These are phyloP conservation scores for Gortyna flavago DNA, from an alignment of 2,888 invertebrate genomes.

Conservation along the genomic window DNA sequence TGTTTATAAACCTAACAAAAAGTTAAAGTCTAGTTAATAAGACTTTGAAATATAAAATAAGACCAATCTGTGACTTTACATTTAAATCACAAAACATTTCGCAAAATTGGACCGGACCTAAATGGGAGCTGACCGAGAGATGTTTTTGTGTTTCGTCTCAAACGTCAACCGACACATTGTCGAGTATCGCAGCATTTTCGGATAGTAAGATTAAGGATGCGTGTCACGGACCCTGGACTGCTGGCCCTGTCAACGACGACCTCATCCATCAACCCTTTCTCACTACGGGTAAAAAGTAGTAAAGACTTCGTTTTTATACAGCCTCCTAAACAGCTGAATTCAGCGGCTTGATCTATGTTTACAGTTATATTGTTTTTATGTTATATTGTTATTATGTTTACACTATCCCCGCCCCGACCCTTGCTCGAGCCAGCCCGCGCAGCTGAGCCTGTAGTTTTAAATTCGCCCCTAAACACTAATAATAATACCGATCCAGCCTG, in stretches of 20 bases:
- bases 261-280: constrained; percentile 85
- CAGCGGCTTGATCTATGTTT: constrained; percentile 6
- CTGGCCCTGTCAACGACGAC: constrained; percentile 77
- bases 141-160: constrained; percentile 43
- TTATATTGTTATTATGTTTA: too few species aligned
- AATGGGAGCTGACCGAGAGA: constrained; percentile 41
- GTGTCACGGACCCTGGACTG: constrained; percentile 78
- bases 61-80: constrained; percentile 18
- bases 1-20: background rate
- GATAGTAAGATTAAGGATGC: constrained; percentile 76
- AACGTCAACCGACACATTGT: constrained; percentile 63
- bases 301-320: constrained; percentile 60
- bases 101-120: constrained; percentile 48
- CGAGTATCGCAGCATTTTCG: constrained; percentile 55
- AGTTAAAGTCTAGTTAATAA: background rate
- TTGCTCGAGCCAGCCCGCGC: too few species aligned
- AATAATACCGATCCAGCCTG: too few species aligned
- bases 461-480: too few species aligned
- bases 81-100: constrained; percentile 44
- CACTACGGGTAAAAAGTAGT: constrained; percentile 59
- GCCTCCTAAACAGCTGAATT: constrained; percentile 50
- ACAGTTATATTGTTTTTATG: too few species aligned
- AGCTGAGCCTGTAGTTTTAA: too few species aligned
- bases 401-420: too few species aligned
- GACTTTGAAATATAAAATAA: constrained; percentile 15